Evolutionary conservation across 2,797 vertebrate genomes (phyloP).

Genomic region (Pyrocephalus nanus): DNA sequence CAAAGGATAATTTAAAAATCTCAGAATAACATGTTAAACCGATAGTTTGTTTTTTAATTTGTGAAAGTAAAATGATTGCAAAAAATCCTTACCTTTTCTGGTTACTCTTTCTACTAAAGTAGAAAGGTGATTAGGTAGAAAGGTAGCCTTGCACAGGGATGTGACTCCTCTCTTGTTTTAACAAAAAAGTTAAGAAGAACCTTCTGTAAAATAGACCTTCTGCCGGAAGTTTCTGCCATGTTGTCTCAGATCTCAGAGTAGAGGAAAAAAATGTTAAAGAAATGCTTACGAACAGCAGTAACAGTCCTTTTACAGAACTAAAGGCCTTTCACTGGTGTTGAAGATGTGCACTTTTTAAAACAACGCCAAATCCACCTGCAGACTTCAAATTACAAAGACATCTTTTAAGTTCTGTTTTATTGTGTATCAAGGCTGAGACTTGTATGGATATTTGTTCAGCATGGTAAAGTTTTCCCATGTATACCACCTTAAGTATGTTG

Average conservation of each 20-base stretch:
- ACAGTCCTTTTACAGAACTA: not conserved
- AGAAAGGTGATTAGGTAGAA: no score
- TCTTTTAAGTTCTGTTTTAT: not conserved
- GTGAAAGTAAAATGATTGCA: not conserved
- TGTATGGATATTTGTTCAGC: not conserved
- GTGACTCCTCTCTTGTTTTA: not conserved
- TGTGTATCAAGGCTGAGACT: not conserved
- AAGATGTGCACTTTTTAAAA: not conserved
- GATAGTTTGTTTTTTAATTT: not conserved
- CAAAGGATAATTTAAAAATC: not conserved
- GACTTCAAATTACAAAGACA: not conserved
- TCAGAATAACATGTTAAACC: not conserved
- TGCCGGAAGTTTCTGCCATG: not conserved
- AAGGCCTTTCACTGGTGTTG: not conserved
- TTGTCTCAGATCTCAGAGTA: not conserved
- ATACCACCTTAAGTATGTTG: slow-evolving; percentile 9
- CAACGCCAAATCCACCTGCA: not conserved
- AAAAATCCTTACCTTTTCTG: not conserved
- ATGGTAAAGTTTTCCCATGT: not conserved
- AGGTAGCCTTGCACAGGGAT: not conserved
- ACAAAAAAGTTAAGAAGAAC: not conserved
- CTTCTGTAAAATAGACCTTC: not conserved
- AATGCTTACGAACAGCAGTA: not conserved
- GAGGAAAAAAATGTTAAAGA: not conserved
- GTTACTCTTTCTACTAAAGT: not conserved